These are phyloP conservation scores for Sebastes jordani DNA, from an alignment of 2,797 vertebrate species.

Conservation along the genomic window DNA sequence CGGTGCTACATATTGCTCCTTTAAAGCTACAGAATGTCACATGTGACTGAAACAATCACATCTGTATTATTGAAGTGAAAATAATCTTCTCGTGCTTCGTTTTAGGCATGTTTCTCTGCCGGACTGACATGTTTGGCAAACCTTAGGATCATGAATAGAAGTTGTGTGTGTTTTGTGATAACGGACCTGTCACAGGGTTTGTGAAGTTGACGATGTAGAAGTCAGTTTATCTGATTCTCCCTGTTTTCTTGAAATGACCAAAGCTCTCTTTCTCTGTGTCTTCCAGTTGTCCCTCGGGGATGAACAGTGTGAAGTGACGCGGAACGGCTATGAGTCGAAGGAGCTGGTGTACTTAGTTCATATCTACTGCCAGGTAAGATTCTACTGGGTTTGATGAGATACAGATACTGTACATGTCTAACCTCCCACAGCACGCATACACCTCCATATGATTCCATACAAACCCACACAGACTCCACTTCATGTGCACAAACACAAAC, in stretches of 20 bases:
- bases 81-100: no score
- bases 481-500: not conserved
- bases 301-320: conserved; percentile 92
- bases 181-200: not conserved
- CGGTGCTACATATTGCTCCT: no score
- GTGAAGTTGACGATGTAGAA: not conserved
- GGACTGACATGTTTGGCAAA: no score
- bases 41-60: no score
- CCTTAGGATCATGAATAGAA: not conserved
- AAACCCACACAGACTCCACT: not conserved
- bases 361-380: conserved; percentile 95
- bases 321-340: conserved; percentile 95
- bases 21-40: no score
- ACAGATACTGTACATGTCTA: not conserved
- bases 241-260: conserved; percentile 2
- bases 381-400: not conserved
- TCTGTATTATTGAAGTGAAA: no score
- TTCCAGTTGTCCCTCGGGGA: conserved; percentile 89
- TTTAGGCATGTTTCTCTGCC: no score
- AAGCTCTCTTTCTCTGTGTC: conserved; percentile 31
- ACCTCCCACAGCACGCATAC: not conserved
- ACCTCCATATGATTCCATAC: not conserved
- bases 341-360: conserved; percentile 97
- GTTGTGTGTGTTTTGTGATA: not conserved
- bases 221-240: not conserved